A percentile compares a stretch with the other conserved stretches of the same genome.
Evolutionary conservation across 1,140 invertebrate genomes (phyloP).

Genomic region (Drosophila pseudoananassae): DNA sequence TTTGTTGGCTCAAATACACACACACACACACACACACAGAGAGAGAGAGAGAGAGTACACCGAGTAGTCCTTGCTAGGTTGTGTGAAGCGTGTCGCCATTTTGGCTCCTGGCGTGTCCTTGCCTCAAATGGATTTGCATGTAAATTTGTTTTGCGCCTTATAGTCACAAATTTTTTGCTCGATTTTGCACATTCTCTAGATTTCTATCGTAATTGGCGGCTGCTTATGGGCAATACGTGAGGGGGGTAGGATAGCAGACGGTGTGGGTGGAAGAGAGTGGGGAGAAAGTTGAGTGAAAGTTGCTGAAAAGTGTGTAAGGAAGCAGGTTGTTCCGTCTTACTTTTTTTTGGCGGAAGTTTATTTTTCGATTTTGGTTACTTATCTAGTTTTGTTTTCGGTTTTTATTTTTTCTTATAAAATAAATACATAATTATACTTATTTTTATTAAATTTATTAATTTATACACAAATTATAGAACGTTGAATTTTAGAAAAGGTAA

Average conservation of each 20-base stretch:
- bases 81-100: constrained; percentile 46
- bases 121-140: constrained; percentile 69
- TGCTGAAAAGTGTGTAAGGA: background rate
- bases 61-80: no score
- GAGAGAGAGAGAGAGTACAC: no score
- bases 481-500: no score
- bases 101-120: constrained; percentile 55
- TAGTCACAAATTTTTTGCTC: constrained; percentile 75
- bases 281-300: constrained; percentile 9
- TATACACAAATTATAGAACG: no score
- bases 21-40: constrained; percentile 9
- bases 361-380: background rate
- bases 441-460: no score
- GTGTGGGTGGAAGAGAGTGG: background rate
- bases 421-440: no score
- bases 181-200: constrained; percentile 80
- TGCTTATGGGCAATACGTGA: constrained; percentile 50
- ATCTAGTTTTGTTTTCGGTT: no score
- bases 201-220: constrained; percentile 79
- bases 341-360: background rate
- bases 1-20: constrained; percentile 63
- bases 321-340: no score
- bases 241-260: background rate
- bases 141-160: constrained; percentile 77
- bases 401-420: no score